phyloP scores from a whole-genome alignment of 2,888 invertebrate genomes.

The Ectemnius cavifrons region DNA sequence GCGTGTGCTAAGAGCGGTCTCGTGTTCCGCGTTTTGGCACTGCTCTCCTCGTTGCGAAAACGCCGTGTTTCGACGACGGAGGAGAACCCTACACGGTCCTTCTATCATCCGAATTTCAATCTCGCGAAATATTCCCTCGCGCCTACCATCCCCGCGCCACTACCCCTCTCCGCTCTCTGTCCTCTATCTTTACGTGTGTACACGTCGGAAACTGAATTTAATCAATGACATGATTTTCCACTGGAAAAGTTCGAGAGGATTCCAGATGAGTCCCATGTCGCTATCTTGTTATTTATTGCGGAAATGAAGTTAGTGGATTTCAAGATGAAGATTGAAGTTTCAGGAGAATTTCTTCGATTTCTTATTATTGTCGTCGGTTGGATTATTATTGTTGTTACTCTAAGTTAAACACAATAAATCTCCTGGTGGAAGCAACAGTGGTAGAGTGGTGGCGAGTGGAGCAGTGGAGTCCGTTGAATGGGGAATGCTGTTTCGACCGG shows the following conservation, averaged over 20 bases:
- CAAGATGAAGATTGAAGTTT: no score
- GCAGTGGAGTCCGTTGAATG: background rate
- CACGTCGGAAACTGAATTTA: no score
- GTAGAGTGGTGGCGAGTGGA: background rate
- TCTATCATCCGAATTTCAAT: constrained; percentile 12
- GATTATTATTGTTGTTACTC: no score
- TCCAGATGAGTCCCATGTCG: no score
- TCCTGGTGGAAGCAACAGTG: constrained; percentile 2
- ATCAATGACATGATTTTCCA: no score
- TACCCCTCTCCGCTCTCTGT: no score
- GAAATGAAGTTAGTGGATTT: no score
- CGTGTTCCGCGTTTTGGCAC: constrained; percentile 30
- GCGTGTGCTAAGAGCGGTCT: constrained; percentile 32
- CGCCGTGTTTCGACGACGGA: constrained; percentile 1
- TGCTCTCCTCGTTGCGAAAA: constrained; percentile 16
- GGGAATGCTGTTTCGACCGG: constrained; percentile 39
- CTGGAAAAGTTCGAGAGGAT: no score
- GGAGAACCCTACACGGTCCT: background rate
- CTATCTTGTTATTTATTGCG: no score
- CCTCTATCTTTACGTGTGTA: no score
- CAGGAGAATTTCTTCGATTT: no score
- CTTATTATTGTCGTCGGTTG: background rate
- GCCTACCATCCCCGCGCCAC: no score
- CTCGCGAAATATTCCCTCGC: background rate
- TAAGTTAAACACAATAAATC: constrained; percentile 24